Conservation (phyloP, 92 coral and sea anemone species). For the Chrysogorgia sp. region DNA sequence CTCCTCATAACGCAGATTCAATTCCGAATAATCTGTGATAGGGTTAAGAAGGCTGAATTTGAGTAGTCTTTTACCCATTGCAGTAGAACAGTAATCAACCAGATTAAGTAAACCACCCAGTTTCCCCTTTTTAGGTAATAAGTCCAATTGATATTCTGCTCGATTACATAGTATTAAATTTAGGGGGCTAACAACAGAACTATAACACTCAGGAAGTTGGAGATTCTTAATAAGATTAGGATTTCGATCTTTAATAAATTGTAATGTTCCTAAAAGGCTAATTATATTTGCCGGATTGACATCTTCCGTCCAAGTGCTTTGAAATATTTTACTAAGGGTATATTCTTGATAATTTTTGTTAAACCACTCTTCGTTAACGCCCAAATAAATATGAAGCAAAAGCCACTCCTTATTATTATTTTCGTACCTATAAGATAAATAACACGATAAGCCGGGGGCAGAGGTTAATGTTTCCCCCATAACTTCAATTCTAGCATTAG, state of each 20-base stretch:
- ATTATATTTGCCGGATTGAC: constrained; percentile 40
- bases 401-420: constrained; percentile 47
- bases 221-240: constrained; percentile 48
- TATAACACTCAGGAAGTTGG: constrained; percentile 45
- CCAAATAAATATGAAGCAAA: constrained; percentile 40
- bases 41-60: constrained; percentile 53
- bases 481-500: constrained; percentile 41
- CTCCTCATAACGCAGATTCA: constrained; percentile 43
- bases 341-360: constrained; percentile 48
- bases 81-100: constrained; percentile 46
- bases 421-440: constrained; percentile 50
- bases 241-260: constrained; percentile 51
- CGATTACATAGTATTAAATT: constrained; percentile 49
- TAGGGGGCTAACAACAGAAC: constrained; percentile 54
- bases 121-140: constrained; percentile 43
- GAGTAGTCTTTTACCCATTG: constrained; percentile 50
- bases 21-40: constrained; percentile 52
- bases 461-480: no score
- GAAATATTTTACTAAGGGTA: constrained; percentile 52
- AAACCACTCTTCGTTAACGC: constrained; percentile 44
- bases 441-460: no score
- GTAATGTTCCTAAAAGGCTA: constrained; percentile 48
- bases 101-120: constrained; percentile 44
- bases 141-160: constrained; percentile 50
- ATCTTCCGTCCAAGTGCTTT: constrained; percentile 48